Conservation (phyloP, 2,113 vertebrate genomes). For the Pogona vitticeps region DNA sequence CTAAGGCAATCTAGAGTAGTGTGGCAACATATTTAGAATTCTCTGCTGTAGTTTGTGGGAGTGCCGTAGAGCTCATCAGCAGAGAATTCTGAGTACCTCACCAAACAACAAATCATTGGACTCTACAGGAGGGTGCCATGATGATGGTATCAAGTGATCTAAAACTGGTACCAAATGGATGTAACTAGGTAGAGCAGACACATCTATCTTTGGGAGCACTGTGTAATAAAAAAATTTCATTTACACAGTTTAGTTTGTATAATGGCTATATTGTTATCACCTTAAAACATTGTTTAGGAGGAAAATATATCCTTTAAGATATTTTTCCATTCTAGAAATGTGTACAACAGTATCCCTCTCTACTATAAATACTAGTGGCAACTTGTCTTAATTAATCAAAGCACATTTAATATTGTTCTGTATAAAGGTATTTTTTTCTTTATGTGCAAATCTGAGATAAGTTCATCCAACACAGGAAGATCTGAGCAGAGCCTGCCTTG, state of each 20-base stretch:
- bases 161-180: too few species aligned
- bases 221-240: not conserved
- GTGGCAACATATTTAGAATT: too few species aligned
- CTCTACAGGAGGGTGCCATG: too few species aligned
- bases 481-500: conserved; percentile 51
- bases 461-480: conserved; percentile 23
- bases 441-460: conserved; percentile 47
- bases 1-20: too few species aligned
- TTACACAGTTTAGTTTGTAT: not conserved
- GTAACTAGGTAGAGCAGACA: too few species aligned
- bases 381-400: conserved; percentile 69
- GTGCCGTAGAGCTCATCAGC: too few species aligned
- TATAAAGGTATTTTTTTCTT: conserved; percentile 45
- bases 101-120: too few species aligned
- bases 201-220: too few species aligned
- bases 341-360: conserved; percentile 42
- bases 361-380: conserved; percentile 51
- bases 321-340: conserved; percentile 38
- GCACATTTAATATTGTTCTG: conserved; percentile 6
- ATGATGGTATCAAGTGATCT: too few species aligned
- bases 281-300: conserved; percentile 5
- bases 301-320: conserved; percentile 9
- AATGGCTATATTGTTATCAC: not conserved
- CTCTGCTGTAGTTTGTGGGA: too few species aligned
- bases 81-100: too few species aligned